These are phyloP conservation scores for Limosa lapponica DNA, from an alignment of 2,797 vertebrate species.

Conservation along the genomic window DNA sequence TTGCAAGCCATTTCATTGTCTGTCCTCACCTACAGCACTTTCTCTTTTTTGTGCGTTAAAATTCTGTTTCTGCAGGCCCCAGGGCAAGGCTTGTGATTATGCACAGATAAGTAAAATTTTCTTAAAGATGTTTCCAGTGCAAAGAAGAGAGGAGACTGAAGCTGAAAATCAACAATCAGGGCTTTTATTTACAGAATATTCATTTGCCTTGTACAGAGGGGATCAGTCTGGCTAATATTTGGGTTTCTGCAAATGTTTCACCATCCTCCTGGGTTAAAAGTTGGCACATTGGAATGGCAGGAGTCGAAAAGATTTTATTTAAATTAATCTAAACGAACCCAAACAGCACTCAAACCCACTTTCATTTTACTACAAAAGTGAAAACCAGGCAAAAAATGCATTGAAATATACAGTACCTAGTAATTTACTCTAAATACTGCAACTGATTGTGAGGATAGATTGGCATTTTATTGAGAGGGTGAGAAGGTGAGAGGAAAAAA, in stretches of 20 bases:
- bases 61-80: not conserved
- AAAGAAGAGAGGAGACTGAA: not conserved
- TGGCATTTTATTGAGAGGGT: not conserved
- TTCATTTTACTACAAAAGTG: not conserved
- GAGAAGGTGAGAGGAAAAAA: not conserved
- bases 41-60: not conserved
- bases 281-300: not conserved
- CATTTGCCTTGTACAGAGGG: not conserved
- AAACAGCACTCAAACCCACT: not conserved
- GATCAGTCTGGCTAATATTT: constrained; percentile 18
- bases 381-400: not conserved
- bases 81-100: not conserved
- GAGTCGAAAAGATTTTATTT: not conserved
- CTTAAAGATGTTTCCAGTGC: not conserved
- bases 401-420: not conserved
- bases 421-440: not conserved
- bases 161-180: not conserved
- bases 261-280: constrained; percentile 1
- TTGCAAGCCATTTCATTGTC: not conserved
- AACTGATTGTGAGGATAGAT: not conserved
- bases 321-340: not conserved
- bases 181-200: not conserved
- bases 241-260: constrained; percentile 26
- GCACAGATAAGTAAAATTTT: not conserved
- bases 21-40: not conserved